A percentile compares a stretch with the other conserved stretches of the same genome.
These are phyloP conservation scores for Sitophilus oryzae DNA, from an alignment of 1,140 invertebrate genomes.

Conservation along the genomic window DNA sequence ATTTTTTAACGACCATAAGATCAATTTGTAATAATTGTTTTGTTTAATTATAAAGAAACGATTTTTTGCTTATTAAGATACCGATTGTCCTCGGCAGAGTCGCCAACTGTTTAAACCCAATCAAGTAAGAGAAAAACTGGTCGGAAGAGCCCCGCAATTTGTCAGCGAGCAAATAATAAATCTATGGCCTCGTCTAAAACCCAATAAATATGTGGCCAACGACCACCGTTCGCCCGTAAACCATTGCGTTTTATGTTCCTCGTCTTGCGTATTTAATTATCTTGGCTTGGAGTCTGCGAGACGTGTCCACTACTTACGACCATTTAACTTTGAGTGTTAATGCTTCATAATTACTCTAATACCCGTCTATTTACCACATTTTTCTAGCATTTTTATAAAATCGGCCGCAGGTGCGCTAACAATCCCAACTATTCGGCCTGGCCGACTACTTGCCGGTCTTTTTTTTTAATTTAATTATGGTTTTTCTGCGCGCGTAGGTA, in stretches of 20 bases:
- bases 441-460: background rate
- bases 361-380: background rate
- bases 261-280: background rate
- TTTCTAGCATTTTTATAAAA: background rate
- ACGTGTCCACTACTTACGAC: background rate
- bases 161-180: background rate
- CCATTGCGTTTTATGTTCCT: background rate
- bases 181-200: too few species aligned
- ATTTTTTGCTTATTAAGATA: too few species aligned
- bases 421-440: background rate
- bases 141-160: too few species aligned
- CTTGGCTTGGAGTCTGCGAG: background rate
- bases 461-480: background rate
- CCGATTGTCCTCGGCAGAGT: too few species aligned
- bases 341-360: background rate
- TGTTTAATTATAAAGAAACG: too few species aligned
- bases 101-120: too few species aligned
- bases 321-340: background rate
- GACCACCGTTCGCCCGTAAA: constrained; percentile 12
- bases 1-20: too few species aligned
- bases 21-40: too few species aligned
- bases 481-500: background rate
- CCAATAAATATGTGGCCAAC: constrained; percentile 16
- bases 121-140: too few species aligned
- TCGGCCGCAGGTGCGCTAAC: background rate